These are phyloP conservation scores for Sebastes cheni DNA, from an alignment of 2,797 vertebrate species.

Conservation along the genomic window DNA sequence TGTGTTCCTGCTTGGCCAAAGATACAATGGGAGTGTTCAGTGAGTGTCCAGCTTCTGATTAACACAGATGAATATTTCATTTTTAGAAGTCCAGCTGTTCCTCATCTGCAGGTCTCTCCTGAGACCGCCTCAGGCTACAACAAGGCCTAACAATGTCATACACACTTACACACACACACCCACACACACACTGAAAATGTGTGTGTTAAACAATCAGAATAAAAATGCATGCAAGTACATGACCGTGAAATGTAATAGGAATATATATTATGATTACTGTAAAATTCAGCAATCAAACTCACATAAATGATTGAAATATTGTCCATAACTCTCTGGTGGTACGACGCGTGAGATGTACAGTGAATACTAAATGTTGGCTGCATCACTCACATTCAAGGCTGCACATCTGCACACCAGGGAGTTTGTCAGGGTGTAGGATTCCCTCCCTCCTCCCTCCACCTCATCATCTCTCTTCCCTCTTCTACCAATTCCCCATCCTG, in stretches of 20 bases:
- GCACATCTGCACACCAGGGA: conserved; percentile 36
- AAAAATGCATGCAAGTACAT: not conserved
- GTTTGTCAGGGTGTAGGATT: conserved; percentile 25
- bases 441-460: conserved; percentile 21
- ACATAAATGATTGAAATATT: not conserved
- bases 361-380: conserved; percentile 15
- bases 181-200: conserved; percentile 1
- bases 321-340: not conserved
- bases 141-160: conserved; percentile 44
- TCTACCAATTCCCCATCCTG: conserved; percentile 27
- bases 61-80: conserved; percentile 71
- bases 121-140: conserved; percentile 45
- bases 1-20: conserved; percentile 14
- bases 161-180: not conserved
- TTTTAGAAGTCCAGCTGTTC: conserved; percentile 67
- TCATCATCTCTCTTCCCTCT: conserved; percentile 43
- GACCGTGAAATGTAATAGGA: not conserved
- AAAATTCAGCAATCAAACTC: not conserved
- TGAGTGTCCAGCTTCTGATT: conserved; percentile 53
- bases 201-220: not conserved
- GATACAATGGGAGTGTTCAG: conserved; percentile 8
- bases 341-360: conserved; percentile 2
- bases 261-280: not conserved
- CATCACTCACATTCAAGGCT: conserved; percentile 2
- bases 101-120: conserved; percentile 58